Percentiles rank a stretch among this genome's conserved stretches.
Evolutionary conservation across 2,888 invertebrate species (phyloP).

Genomic region (Chirona hameri): DNA sequence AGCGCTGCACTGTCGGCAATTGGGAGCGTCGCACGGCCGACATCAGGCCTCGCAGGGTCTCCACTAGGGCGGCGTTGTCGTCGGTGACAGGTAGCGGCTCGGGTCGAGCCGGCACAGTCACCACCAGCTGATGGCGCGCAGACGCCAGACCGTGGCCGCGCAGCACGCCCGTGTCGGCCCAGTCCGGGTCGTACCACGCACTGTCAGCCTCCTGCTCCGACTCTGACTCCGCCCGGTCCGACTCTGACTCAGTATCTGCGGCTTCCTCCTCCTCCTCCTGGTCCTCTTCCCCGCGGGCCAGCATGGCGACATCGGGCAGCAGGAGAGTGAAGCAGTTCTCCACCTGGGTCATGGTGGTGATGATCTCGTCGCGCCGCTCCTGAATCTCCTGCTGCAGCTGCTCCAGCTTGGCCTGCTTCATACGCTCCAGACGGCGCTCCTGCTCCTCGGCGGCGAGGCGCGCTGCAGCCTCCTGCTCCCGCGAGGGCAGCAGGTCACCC

Average conservation of each 20-base stretch:
- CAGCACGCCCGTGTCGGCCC: background rate
- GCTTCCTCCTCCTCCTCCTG: background rate
- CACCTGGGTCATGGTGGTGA: conserved; percentile 46
- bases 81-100: background rate
- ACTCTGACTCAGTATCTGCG: background rate
- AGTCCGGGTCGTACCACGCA: background rate
- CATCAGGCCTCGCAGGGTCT: background rate
- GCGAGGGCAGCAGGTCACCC: background rate
- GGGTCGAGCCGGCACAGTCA: background rate
- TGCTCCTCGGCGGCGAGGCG: conserved; percentile 44
- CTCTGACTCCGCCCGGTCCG: too few relatives aligned
- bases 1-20: background rate
- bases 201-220: background rate
- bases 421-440: conserved; percentile 43
- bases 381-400: conserved; percentile 45
- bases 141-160: background rate
- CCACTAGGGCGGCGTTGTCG: background rate
- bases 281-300: background rate
- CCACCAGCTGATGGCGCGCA: background rate
- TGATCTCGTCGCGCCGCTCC: conserved; percentile 45
- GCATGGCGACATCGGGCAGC: conserved; percentile 46
- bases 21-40: background rate
- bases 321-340: conserved; percentile 49
- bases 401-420: conserved; percentile 43
- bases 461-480: conserved; percentile 41